These are phyloP conservation scores for Oreochromis grahami DNA, from an alignment of 2,797 vertebrate genomes.

Conservation along the genomic window DNA sequence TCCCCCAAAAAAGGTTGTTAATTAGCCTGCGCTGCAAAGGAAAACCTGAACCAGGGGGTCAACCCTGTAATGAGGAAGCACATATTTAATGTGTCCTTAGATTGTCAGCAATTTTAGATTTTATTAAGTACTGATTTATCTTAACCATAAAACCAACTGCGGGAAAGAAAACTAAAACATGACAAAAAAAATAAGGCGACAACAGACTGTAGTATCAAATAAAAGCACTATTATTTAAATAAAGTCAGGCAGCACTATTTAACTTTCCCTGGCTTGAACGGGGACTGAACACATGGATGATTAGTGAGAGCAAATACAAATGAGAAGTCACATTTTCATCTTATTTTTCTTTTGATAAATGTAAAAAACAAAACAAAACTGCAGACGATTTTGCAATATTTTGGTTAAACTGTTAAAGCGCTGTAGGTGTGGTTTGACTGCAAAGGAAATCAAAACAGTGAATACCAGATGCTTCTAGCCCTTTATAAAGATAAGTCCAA, in stretches of 20 bases:
- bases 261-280: neutral
- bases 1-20: neutral
- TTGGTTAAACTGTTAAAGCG: neutral
- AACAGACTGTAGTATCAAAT: neutral
- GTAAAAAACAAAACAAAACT: neutral
- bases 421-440: neutral
- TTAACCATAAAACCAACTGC: neutral
- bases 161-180: neutral
- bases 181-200: neutral
- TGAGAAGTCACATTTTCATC: neutral
- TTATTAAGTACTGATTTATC: neutral
- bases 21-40: neutral
- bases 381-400: neutral
- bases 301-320: neutral
- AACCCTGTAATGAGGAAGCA: neutral
- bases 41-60: neutral
- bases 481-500: neutral
- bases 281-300: neutral
- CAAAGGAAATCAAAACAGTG: neutral
- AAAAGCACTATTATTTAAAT: neutral
- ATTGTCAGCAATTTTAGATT: neutral
- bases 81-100: neutral
- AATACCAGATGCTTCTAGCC: neutral
- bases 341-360: neutral
- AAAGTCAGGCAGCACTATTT: neutral